Percentiles rank a stretch among this genome's conserved stretches.
Evolutionary conservation across 2,888 invertebrate genomes (phyloP).

Genomic region (Mimumesa dahlbomi): DNA sequence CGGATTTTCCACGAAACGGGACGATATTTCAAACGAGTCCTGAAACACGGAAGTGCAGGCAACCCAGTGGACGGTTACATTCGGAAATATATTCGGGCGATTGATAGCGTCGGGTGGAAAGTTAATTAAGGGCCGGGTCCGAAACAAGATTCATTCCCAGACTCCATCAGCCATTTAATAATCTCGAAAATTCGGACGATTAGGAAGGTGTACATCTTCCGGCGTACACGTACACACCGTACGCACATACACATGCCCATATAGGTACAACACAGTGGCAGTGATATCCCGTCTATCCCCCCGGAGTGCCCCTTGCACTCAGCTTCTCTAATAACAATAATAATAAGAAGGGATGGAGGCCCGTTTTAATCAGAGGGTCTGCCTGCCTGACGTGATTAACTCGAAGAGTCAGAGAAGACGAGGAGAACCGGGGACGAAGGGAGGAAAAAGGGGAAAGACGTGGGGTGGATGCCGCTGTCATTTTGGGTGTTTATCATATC

Average conservation of each 20-base stretch:
- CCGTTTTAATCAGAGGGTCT: conserved; percentile 76
- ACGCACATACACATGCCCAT: background rate
- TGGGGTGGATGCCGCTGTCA: conserved; percentile 64
- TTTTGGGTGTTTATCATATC: conserved; percentile 75
- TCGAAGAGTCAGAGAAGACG: conserved; percentile 59
- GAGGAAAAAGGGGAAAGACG: conserved; percentile 40
- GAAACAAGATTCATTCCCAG: conserved; percentile 65
- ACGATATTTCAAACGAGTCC: too few relatives aligned
- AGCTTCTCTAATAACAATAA: conserved; percentile 72
- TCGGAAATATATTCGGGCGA: conserved; percentile 16
- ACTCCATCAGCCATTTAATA: conserved; percentile 71
- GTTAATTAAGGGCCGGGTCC: conserved; percentile 68
- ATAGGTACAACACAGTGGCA: conserved; percentile 16
- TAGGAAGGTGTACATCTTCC: conserved; percentile 45
- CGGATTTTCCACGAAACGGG: too few relatives aligned
- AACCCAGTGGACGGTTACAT: too few relatives aligned
- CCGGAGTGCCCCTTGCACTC: conserved; percentile 59
- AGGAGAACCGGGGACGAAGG: conserved; percentile 31
- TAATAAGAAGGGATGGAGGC: conserved; percentile 70
- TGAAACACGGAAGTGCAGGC: too few relatives aligned
- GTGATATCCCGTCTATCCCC: conserved; percentile 45
- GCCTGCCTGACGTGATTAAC: conserved; percentile 76
- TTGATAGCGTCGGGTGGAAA: conserved; percentile 60
- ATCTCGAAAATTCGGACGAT: conserved; percentile 68
- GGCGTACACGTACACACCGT: background rate